Evolutionary conservation across 2,797 vertebrate species (phyloP), one percentile per base, ranked within the genome.

Genomic region (Malurus leucopterus): DNA sequence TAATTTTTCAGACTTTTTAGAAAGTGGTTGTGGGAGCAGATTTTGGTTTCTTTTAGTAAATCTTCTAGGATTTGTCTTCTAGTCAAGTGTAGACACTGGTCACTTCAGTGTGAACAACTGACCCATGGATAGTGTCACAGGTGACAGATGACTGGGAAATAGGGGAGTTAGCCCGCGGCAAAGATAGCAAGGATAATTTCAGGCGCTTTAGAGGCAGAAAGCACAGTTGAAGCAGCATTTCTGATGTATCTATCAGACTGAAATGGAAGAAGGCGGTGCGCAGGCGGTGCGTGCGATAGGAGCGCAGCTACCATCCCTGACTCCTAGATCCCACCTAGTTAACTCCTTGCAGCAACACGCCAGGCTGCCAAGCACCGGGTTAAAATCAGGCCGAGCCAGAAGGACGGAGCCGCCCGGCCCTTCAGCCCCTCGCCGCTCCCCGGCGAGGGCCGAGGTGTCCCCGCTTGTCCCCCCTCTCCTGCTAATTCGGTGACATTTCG

Each of bases 261-360:
- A 90, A 74, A 90, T 77, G 95, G 88, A 72, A 95, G 94, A 78
- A 91, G 88, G 75, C 75, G 49, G 62, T 26, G 26, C 24, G 36
- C 47, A 36, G 93, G 73, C 79, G 26, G 79, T 26, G 83, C 54
- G 34, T 71, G 83, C 27, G 58, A 89, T 80, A 91, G 94, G 83
- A 93, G 58, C 76, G 86, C 81, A 59, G 82, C 94, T 83, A 29
- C 84, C 67, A 65, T 36, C 82, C 84, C 78, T 49, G 65, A 68
- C 82, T 93, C 73, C 68, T 8, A 84, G 83, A 55, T 91, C 89
- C 91, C 91, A 90, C 87, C 91, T 91, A 43, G 85, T 93, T 91
- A 91, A 95, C 92, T 72, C 87, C 76, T 94, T 91, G 47, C 70
- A 62, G 87, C 58, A 22, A 18, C 29, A 29, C 58, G 17, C 30